Percentiles rank a stretch among this genome's conserved stretches.
Evolutionary conservation across 2,888 invertebrate species (phyloP).

Genomic region (Apomyelois bistriatella): DNA sequence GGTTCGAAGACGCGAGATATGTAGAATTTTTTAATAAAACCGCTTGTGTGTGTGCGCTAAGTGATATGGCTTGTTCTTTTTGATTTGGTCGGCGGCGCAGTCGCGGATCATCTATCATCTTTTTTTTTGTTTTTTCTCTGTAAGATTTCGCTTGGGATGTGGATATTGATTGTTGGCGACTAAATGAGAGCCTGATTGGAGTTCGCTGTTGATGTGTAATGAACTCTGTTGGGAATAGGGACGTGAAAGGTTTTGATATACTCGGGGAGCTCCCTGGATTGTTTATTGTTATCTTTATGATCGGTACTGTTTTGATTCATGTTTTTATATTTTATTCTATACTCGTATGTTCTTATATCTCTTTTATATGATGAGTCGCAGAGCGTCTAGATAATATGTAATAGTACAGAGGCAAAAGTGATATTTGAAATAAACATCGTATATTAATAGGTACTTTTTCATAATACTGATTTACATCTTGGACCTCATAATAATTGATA

Average conservation of each 20-base stretch:
- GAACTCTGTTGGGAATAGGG: constrained; percentile 48
- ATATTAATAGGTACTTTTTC: no score
- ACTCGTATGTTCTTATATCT: no score
- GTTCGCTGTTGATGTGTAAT: constrained; percentile 66
- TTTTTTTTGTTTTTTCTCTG: constrained; percentile 42
- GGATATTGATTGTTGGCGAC: constrained; percentile 74
- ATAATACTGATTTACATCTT: no score
- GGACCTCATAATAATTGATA: no score
- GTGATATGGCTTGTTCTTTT: constrained; percentile 80
- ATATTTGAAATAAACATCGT: no score
- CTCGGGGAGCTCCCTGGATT: constrained; percentile 22
- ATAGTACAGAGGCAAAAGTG: no score
- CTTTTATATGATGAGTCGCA: no score
- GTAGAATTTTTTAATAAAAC: constrained; percentile 78
- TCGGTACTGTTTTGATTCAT: neutral
- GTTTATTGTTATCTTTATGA: neutral
- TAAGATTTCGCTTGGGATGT: constrained; percentile 77
- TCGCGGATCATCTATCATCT: constrained; percentile 70
- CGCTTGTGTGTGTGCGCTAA: constrained; percentile 76
- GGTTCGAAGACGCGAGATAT: constrained; percentile 75
- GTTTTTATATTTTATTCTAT: neutral
- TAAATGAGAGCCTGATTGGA: constrained; percentile 76
- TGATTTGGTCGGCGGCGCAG: constrained; percentile 72
- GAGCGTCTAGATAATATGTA: no score
- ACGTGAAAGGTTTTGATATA: constrained; percentile 48